These are phyloP conservation scores for Callimico goeldii DNA, from an alignment of 2,797 vertebrate genomes.

Conservation along the genomic window DNA sequence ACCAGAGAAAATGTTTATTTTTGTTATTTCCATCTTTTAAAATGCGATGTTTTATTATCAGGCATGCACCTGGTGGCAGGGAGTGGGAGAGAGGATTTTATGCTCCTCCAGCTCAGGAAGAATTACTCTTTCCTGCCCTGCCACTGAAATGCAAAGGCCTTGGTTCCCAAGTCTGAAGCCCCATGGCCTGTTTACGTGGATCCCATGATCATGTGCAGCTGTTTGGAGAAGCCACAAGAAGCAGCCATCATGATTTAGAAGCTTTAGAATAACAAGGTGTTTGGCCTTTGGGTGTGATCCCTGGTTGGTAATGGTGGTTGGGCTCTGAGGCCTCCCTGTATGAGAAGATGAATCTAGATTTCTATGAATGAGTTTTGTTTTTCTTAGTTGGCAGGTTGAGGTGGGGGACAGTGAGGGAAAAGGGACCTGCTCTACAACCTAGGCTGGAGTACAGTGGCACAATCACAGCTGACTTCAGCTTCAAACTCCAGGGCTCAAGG, in stretches of 20 bases:
- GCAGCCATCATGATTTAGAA: background rate
- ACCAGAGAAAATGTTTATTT: constrained; percentile 33
- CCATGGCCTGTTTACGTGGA: background rate
- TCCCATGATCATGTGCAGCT: background rate
- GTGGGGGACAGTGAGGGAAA: background rate
- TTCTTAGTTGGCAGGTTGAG: background rate
- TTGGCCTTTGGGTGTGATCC: background rate
- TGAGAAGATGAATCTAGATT: background rate
- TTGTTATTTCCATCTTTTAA: constrained; percentile 35
- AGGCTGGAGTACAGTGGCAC: background rate
- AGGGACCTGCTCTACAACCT: background rate
- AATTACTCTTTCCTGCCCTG: background rate
- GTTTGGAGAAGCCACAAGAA: background rate
- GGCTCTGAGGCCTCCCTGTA: background rate
- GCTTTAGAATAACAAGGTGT: background rate
- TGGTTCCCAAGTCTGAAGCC: background rate
- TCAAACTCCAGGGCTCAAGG: background rate
- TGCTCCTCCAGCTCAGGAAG: background rate
- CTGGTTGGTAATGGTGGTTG: too few relatives aligned
- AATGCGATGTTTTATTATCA: background rate
- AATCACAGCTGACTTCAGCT: background rate
- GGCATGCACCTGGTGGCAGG: background rate
- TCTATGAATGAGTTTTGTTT: background rate
- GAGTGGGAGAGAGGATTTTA: background rate
- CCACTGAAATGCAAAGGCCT: background rate